phyloP scores from a whole-genome alignment of 2,888 invertebrate species.

The Disparrhopalites patrizii region DNA sequence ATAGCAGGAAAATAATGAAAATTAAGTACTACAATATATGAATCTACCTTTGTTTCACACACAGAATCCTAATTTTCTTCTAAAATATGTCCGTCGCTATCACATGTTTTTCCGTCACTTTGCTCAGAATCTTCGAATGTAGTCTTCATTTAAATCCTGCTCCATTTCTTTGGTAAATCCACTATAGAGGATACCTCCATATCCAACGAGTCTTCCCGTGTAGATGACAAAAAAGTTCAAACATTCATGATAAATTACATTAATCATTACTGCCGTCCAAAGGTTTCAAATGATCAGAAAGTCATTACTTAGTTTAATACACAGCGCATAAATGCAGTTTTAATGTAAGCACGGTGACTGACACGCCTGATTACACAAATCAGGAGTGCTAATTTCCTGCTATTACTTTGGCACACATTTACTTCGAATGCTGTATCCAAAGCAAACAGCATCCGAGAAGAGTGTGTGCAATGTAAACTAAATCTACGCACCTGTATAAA shows the following conservation, averaged over 20 bases:
- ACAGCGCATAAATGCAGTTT: too few species aligned
- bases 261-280: too few species aligned
- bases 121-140: slow-evolving; percentile 49
- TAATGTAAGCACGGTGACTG: slow-evolving; percentile 28
- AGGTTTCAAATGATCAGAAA: too few species aligned
- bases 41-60: too few species aligned
- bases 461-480: slow-evolving; percentile 16
- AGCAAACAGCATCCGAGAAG: slow-evolving; percentile 24
- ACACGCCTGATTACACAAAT: slow-evolving; percentile 11
- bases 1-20: too few species aligned
- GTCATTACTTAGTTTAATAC: too few species aligned
- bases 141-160: slow-evolving; percentile 57
- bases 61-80: too few species aligned
- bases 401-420: slow-evolving; percentile 30
- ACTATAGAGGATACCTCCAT: slow-evolving; percentile 84
- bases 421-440: slow-evolving; percentile 23
- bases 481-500: background rate
- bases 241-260: too few species aligned
- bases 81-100: too few species aligned
- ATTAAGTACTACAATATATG: too few species aligned
- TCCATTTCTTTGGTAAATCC: slow-evolving; percentile 81
- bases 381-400: slow-evolving; percentile 29
- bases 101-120: too few species aligned
- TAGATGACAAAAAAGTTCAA: slow-evolving; percentile 51
- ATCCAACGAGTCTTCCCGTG: slow-evolving; percentile 77